Conservation (phyloP, 1,140 invertebrate genomes). For the Heliconius congener region DNA sequence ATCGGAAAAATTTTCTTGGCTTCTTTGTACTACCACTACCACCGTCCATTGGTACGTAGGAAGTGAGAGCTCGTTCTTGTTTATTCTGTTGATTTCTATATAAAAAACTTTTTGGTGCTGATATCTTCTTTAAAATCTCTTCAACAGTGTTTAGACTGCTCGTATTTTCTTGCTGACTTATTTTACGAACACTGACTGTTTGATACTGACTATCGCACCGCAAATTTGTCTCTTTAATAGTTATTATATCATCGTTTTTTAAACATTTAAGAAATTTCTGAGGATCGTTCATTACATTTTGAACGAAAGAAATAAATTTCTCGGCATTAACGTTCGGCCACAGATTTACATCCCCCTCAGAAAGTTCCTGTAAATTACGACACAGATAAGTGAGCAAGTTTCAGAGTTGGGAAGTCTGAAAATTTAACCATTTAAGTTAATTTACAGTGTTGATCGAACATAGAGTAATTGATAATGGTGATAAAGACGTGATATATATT, state of each 20-base stretch:
- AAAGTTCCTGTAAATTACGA: slow-evolving; percentile 64
- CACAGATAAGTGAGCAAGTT: slow-evolving; percentile 43
- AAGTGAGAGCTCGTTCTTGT: slow-evolving; percentile 54
- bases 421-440: slow-evolving; percentile 31
- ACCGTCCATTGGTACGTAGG: slow-evolving; percentile 73
- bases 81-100: slow-evolving; percentile 69
- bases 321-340: slow-evolving; percentile 70
- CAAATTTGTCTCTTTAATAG: slow-evolving; percentile 55
- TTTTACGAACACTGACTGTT: slow-evolving; percentile 62
- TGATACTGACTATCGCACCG: slow-evolving; percentile 65
- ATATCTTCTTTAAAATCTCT: slow-evolving; percentile 66
- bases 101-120: slow-evolving; percentile 75
- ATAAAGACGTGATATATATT: slow-evolving; percentile 27
- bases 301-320: slow-evolving; percentile 65
- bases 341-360: slow-evolving; percentile 70
- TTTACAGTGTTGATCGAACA: slow-evolving; percentile 37
- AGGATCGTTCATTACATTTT: slow-evolving; percentile 64
- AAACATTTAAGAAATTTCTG: slow-evolving; percentile 57
- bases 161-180: slow-evolving; percentile 52
- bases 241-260: slow-evolving; percentile 42
- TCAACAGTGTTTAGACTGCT: slow-evolving; percentile 55
- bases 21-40: slow-evolving; percentile 50
- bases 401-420: slow-evolving; percentile 37
- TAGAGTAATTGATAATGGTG: slow-evolving; percentile 36
- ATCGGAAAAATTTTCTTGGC: slow-evolving; percentile 58